These are phyloP conservation scores for Thymallus thymallus DNA, from an alignment of 2,113 vertebrate genomes.

Conservation along the genomic window DNA sequence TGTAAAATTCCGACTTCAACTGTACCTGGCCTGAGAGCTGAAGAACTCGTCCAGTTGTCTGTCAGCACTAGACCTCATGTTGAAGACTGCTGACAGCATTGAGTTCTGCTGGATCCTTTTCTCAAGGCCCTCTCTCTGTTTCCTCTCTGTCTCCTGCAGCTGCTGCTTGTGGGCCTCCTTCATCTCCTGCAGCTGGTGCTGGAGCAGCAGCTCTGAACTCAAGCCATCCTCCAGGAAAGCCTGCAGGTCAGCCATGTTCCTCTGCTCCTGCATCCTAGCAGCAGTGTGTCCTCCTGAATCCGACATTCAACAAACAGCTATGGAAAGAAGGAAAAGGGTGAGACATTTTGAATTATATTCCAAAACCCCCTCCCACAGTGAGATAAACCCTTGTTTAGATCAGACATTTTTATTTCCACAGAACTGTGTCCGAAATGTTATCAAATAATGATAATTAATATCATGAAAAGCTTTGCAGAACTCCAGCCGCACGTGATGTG, in stretches of 20 bases:
- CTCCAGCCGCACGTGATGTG: neutral
- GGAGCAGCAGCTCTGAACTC: slow-evolving; percentile 54
- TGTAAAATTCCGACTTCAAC: no score
- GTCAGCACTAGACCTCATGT: slow-evolving; percentile 35
- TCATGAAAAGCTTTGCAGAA: no score
- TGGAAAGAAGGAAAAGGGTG: neutral
- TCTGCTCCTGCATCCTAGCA: slow-evolving; percentile 18
- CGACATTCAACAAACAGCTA: neutral
- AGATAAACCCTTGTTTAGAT: neutral
- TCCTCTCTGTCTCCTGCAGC: slow-evolving; percentile 62
- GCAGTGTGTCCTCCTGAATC: neutral
- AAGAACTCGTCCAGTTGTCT: slow-evolving; percentile 60
- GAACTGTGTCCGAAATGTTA: no score
- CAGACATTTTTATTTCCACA: no score
- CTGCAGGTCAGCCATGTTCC: slow-evolving; percentile 46
- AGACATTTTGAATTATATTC: neutral
- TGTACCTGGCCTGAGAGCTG: slow-evolving; percentile 6
- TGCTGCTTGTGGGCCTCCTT: slow-evolving; percentile 61
- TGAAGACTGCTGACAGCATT: slow-evolving; percentile 30
- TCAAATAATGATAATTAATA: no score
- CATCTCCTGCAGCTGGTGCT: slow-evolving; percentile 59
- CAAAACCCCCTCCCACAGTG: neutral
- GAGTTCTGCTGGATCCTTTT: slow-evolving; percentile 64
- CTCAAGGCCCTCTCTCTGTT: slow-evolving; percentile 61
- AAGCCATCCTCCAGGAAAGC: slow-evolving; percentile 52